These are phyloP conservation scores for Parnassius mnemosyne DNA, from an alignment of 2,888 invertebrate genomes.

Conservation along the genomic window DNA sequence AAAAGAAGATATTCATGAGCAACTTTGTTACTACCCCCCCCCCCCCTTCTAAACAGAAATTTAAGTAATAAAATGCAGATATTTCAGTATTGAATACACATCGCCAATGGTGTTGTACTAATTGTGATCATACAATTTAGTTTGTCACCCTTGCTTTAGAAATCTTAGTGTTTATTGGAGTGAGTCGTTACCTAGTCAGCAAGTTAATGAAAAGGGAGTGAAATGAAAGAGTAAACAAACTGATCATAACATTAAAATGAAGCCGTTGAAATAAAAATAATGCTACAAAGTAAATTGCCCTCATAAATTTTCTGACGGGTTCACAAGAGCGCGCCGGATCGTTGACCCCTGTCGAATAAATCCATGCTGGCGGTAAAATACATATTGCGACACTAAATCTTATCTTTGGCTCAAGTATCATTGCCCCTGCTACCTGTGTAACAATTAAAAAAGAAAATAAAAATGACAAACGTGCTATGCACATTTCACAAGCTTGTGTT, in stretches of 20 bases:
- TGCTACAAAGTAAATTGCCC: slow-evolving; percentile 2
- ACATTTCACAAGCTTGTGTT: no score
- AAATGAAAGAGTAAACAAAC: not conserved
- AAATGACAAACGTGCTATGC: not conserved
- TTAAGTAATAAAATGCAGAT: no score
- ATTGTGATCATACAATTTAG: not conserved
- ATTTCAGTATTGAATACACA: no score
- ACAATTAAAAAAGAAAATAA: not conserved
- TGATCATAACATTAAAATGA: not conserved
- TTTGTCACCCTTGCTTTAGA: not conserved
- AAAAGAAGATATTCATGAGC: no score
- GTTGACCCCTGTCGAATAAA: slow-evolving; percentile 4
- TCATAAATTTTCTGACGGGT: slow-evolving; percentile 2
- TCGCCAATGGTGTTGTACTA: not conserved
- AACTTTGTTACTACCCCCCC: no score
- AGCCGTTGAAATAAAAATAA: slow-evolving; percentile 1
- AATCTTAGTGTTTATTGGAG: not conserved
- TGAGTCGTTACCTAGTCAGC: not conserved
- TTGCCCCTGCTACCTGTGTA: not conserved
- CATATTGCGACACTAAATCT: not conserved
- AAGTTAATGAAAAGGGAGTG: not conserved
- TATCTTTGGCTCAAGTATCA: not conserved
- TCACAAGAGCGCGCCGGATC: not conserved
- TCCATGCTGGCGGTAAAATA: not conserved
- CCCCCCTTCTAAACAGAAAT: no score